Evolutionary conservation across 2,888 invertebrate species (phyloP).

Genomic region (Ennomos fuscantarius): DNA sequence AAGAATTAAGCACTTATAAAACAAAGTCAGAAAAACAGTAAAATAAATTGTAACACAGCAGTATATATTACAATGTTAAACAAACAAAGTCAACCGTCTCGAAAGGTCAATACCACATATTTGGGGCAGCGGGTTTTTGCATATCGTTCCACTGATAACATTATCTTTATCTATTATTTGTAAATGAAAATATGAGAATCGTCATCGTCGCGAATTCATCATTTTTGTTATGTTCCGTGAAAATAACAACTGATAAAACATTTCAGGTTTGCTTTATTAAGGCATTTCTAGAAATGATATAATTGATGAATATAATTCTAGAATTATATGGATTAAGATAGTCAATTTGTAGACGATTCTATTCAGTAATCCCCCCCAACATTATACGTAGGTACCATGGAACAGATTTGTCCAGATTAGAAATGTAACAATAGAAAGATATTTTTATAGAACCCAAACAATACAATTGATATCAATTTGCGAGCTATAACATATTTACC

Average conservation of each 20-base stretch:
- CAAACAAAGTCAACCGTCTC: constrained; percentile 13
- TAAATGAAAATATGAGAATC: constrained; percentile 6
- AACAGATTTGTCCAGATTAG: no score
- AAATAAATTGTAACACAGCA: neutral
- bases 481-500: no score
- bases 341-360: no score
- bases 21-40: neutral
- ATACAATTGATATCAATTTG: no score
- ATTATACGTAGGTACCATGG: no score
- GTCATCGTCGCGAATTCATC: constrained; percentile 27
- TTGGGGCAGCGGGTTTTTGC: constrained; percentile 29
- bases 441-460: no score
- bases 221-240: constrained; percentile 13
- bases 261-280: no score
- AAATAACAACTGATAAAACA: constrained; percentile 20
- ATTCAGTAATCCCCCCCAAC: no score
- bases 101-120: constrained; percentile 40
- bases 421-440: no score
- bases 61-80: neutral
- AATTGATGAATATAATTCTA: no score
- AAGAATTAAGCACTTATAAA: constrained; percentile 4
- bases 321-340: no score
- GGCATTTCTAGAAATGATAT: no score
- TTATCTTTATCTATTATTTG: constrained; percentile 18
- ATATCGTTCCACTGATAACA: constrained; percentile 21